Evolutionary conservation across 1,140 invertebrate genomes (phyloP), one percentile per base, ranked within the genome.

Genomic region (Trigoniulus corallinus): DNA sequence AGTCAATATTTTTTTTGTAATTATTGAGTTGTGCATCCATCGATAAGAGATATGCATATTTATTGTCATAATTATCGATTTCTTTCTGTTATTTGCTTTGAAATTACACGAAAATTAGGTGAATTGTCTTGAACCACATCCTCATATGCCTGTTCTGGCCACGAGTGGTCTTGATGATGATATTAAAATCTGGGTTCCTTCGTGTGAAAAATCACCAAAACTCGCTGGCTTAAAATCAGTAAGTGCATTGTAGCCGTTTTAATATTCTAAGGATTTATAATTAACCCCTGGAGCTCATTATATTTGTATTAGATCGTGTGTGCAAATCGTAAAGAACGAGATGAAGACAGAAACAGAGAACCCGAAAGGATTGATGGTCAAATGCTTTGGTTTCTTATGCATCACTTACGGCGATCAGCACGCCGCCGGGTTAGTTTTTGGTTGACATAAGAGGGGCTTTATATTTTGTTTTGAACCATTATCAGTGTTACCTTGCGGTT

Each of bases 181-280:
- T 64, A 79, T 95, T 2, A 97, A 96, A 72, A 81, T 97, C 43
- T 96, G 91, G 89, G 73, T 83, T 20, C 88, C 91, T 3, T 79
- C 76, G 0, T 70, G 72, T 53, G 73, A 80, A 53, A 58, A 72
- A 39, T 68, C 75, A 34, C 74, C 76, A n/a, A 51, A 62, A 41
- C 53, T 75, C 47, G 58, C 64, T 4, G 65, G 69, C 22, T 61
- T 82, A n/a, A 66, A 65, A 58, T 61, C 58, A 51, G 75, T 77
- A 64, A 58, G 55, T 57, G 29, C 21, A 18, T 15, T 42, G 26
- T 13, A 27, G 12, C 1, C 23, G 15, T 20, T 15, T 49, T 7
- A 37, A 41, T 41, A 20, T 42, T 20, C 13, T 13, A 10, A 4
- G 7, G 15, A 15, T 15, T 39, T 18, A 12, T 49, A 20, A 20